Evolutionary conservation across 53 echinoderm and acorn worm species (phyloP).

Genomic region (Antedon mediterranea): DNA sequence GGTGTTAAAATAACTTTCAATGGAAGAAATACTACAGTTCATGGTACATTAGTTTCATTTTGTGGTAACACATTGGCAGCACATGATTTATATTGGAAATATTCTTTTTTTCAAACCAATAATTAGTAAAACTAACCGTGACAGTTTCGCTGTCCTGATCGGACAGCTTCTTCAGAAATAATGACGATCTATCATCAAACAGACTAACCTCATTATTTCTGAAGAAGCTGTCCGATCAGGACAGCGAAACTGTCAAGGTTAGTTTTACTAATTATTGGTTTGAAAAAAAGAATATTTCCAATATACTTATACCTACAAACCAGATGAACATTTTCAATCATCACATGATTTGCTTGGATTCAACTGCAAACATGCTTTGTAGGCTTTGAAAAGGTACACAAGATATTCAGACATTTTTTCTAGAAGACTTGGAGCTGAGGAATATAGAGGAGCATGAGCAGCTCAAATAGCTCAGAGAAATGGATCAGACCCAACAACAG

Average conservation of each 20-base stretch:
- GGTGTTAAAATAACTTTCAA: constrained; percentile 16
- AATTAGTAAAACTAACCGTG: too few species aligned
- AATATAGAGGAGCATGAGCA: constrained; percentile 31
- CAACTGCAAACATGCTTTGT: constrained; percentile 41
- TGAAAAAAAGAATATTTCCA: too few species aligned
- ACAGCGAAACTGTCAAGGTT: too few species aligned
- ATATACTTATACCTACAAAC: too few species aligned
- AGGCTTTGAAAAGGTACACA: constrained; percentile 24
- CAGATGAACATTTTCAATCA: too few species aligned
- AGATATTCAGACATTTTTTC: constrained; percentile 23
- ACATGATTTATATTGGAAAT: constrained; percentile 37
- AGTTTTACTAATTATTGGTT: too few species aligned
- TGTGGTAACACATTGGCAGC: constrained; percentile 38
- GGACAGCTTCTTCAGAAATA: too few species aligned
- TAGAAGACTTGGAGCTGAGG: constrained; percentile 43
- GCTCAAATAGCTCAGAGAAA: constrained; percentile 10
- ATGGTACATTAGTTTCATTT: constrained; percentile 24
- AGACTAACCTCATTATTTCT: too few species aligned
- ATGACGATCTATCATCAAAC: too few species aligned
- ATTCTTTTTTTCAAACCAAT: too few species aligned
- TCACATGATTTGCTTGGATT: constrained; percentile 42
- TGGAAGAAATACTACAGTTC: constrained; percentile 1
- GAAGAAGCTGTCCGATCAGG: too few species aligned
- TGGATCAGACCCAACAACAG: constrained; percentile 19
- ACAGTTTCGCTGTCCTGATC: too few species aligned